Base-by-base conservation (phyloP, 2,888 invertebrate genomes). In the Pristionchus maxplancki region DNA sequence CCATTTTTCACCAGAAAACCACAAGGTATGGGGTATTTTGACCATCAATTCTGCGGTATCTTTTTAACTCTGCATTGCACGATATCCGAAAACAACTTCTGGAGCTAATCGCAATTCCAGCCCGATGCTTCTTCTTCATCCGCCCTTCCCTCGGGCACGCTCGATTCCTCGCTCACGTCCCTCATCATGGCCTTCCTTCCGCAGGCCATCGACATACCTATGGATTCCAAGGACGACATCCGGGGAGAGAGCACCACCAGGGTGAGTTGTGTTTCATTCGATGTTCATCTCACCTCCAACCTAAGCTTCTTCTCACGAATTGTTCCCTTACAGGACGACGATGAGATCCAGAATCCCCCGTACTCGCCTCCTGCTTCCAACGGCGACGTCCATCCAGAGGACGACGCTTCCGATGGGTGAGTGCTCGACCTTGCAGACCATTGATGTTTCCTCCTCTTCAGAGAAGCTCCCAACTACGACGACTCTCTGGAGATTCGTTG, bases 401-500 rank as follows among this genome's bases (percentile, higher is more conserved):
- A 71, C 2, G 78, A n/a, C 1, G 28, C 44, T 0, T 40, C 40
- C 2, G 74, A 74, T 37, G 20, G n/a, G 74, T 74, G 40, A 74
- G 74, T 74, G 24, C 62, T n/a, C 4, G 20, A 6, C 8, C 24
- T 40, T 5, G 9, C 13, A 28, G 64, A n/a, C n/a, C n/a, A n/a
- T n/a, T n/a, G n/a, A n/a, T n/a, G n/a, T n/a, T n/a, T n/a, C 24
- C 28, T n/a, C 6, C 64, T 17, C 6, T 74, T 78, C 24, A 78
- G 78, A 28, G 78, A n/a, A 0, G 24, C 28, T 48, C 44, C 9
- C 11, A 17, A 34, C 44, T 48, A 28, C 78, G 78, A 78, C 20
- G 78, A 71, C 8, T 71, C 37, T 34, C 20, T 71, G 24, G 71
- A 78, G 78, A 40, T 78, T 34, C 78, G 78, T 1, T 78, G 78